A percentile compares a stretch with the other conserved stretches of the same genome.
Conservation (phyloP, 1,140 invertebrate genomes). For the Cyrtorhinus lividipennis region DNA sequence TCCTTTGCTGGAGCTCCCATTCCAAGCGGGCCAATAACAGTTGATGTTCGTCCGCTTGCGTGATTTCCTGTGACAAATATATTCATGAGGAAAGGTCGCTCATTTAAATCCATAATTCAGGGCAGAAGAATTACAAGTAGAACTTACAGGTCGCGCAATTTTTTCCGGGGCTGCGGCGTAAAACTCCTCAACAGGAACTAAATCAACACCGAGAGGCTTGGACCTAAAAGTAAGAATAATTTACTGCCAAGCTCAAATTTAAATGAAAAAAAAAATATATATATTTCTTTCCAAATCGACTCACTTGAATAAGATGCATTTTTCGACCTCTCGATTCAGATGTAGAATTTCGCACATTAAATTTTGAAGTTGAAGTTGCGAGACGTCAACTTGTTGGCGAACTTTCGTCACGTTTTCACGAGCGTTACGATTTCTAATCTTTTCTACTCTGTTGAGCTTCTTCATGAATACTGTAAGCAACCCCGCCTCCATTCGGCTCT, state of each 20-base stretch:
- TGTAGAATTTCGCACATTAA: conserved; percentile 89
- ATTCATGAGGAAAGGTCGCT: conserved; percentile 15
- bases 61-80: conserved; percentile 42
- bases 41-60: conserved; percentile 57
- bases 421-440: conserved; percentile 64
- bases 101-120: background rate
- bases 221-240: conserved; percentile 43
- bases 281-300: conserved; percentile 26
- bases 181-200: conserved; percentile 74
- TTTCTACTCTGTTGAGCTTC: conserved; percentile 80
- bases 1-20: conserved; percentile 82
- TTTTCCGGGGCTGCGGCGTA: conserved; percentile 61
- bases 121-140: conserved; percentile 6
- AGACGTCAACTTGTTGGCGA: conserved; percentile 76
- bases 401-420: conserved; percentile 61
- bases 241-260: background rate
- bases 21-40: conserved; percentile 71
- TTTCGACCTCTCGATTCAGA: conserved; percentile 82
- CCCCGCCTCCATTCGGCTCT: conserved; percentile 51
- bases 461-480: conserved; percentile 65
- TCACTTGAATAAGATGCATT: conserved; percentile 83
- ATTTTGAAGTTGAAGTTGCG: conserved; percentile 83
- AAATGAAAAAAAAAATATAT: conserved; percentile 8
- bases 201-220: conserved; percentile 82
- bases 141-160: conserved; percentile 51